Percentiles rank a stretch among this genome's conserved stretches.
phyloP scores from a whole-genome alignment of 2,888 invertebrate genomes.

The Drosophila recens region DNA sequence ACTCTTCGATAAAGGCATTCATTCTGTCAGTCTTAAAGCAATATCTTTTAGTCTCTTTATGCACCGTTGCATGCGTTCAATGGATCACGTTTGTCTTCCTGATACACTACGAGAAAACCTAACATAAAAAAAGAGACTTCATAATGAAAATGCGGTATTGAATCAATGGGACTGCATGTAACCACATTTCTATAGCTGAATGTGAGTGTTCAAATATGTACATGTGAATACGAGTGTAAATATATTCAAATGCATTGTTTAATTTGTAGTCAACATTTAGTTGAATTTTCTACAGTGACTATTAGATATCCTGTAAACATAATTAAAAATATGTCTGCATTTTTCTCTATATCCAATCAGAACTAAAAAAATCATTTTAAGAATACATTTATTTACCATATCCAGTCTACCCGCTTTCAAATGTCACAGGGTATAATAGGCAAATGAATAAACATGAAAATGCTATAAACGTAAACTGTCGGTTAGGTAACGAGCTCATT shows the following conservation, averaged over 20 bases:
- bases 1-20: slow-evolving; percentile 37
- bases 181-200: slow-evolving; percentile 16
- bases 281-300: background rate
- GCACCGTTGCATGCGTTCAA: slow-evolving; percentile 41
- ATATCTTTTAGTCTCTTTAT: slow-evolving; percentile 11
- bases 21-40: slow-evolving; percentile 25
- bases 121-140: slow-evolving; percentile 19
- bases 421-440: slow-evolving; percentile 29
- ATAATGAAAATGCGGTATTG: slow-evolving; percentile 33
- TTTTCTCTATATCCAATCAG: too few relatives aligned
- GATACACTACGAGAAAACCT: slow-evolving; percentile 23
- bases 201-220: slow-evolving; percentile 4
- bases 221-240: slow-evolving; percentile 17
- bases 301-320: slow-evolving; percentile 5
- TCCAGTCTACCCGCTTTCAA: background rate
- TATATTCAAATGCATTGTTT: slow-evolving; percentile 8
- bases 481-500: slow-evolving; percentile 34
- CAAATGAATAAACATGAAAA: slow-evolving; percentile 38
- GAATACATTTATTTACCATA: background rate
- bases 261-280: slow-evolving; percentile 3
- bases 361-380: background rate
- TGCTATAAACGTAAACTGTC: slow-evolving; percentile 20
- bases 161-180: slow-evolving; percentile 34
- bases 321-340: background rate
- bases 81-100: slow-evolving; percentile 56